Base-by-base conservation (phyloP, 2,797 vertebrate species). In the Sparus aurata region DNA sequence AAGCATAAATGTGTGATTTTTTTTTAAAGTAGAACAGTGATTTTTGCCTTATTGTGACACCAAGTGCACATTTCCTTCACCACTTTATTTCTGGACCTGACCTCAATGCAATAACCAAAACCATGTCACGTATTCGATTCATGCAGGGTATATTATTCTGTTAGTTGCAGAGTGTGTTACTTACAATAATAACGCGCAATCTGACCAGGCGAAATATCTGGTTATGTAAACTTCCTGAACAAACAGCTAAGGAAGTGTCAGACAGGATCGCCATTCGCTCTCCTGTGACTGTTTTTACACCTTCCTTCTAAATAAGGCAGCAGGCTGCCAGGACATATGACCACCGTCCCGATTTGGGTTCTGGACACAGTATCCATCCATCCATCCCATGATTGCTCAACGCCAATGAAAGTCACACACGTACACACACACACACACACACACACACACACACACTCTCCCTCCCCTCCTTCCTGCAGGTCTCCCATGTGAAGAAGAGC, bases 241-340 rank as follows among this genome's bases (percentile, higher is more conserved):
- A 80, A 94, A 93, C 89, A 93, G 91, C 88, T 59, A 89, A 94
- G 93, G 94, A 95, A 95, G 92, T 90, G 93, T 89, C 90, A 91
- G 89, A 93, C 91, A 89, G 87, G 93, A 87, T 72, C 94, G 89
- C 94, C 94, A 94, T 94, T 91, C 95, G 95, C 96, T 96, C 87
- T 71, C 89, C 91, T 93, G 90, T 96, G 82, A 93, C 95, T 94
- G 91, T 95, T 96, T 97, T 97, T 96, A 96, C 96, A 95, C 94
- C 95, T 96, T 96, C 95, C 91, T 94, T 96, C 96, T 97, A 98
- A 98, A 98, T 97, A 97, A 98, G 96, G 96, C 96, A 94, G 92
- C 92, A 75, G 92, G 93, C 84, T 94, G 92, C 87, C 89, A 95
- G 90, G 95, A 95, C 96, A 94, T 95, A 96, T 89, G 91, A 94